phyloP scores from a whole-genome alignment of 2,888 invertebrate genomes.

The Patella ulyssiponensis region DNA sequence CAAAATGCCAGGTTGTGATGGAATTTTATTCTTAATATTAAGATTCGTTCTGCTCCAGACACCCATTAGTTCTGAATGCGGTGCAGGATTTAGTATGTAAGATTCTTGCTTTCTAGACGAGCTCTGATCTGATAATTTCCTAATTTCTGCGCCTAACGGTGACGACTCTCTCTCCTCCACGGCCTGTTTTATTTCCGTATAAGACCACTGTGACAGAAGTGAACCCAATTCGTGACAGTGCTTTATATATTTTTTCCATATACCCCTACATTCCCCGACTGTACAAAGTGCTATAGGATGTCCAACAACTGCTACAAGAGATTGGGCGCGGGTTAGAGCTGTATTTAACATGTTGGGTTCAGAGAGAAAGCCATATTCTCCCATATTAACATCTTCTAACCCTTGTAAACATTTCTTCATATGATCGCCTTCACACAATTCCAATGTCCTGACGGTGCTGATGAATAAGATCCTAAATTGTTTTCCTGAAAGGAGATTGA shows the following conservation, averaged over 20 bases:
- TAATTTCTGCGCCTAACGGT: not conserved
- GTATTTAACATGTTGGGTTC: conserved; percentile 69
- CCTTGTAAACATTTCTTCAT: conserved; percentile 33
- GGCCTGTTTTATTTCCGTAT: not conserved
- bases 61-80: not conserved
- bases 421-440: conserved; percentile 47
- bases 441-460: conserved; percentile 63
- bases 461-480: conserved; percentile 68
- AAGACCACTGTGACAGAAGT: conserved; percentile 46
- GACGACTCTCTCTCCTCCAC: not conserved
- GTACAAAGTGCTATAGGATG: conserved; percentile 66
- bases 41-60: not conserved
- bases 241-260: conserved; percentile 62
- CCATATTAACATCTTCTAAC: conserved; percentile 53
- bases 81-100: not conserved
- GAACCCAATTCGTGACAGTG: conserved; percentile 67
- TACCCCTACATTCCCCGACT: conserved; percentile 63
- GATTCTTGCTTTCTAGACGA: not conserved
- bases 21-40: not conserved
- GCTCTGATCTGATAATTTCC: not conserved
- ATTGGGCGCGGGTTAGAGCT: conserved; percentile 68
- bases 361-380: conserved; percentile 66
- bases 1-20: not conserved
- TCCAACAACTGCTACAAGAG: conserved; percentile 64
- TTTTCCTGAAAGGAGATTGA: conserved; percentile 58